Evolutionary conservation across 2,797 vertebrate genomes (phyloP).

Genomic region (Poliocrania exsul): DNA sequence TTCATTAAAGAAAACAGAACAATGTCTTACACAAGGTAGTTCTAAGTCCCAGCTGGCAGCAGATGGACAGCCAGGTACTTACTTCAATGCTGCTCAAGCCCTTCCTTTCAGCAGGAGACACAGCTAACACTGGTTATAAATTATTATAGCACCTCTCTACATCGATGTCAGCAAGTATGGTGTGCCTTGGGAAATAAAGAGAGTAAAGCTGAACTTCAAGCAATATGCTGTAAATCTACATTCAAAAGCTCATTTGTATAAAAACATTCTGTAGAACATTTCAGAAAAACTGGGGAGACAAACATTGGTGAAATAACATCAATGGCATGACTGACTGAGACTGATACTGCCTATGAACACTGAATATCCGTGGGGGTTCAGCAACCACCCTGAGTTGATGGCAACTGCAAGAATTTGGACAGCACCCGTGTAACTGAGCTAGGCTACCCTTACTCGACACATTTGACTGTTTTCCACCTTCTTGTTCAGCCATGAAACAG

Average conservation of each 20-base stretch:
- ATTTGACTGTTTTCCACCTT: not conserved
- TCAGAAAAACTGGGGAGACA: not conserved
- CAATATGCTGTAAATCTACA: slow-evolving; percentile 26
- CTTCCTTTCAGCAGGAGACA: not conserved
- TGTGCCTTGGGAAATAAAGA: not conserved
- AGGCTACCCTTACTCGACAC: not conserved
- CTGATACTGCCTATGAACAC: not conserved
- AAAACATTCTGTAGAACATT: not conserved
- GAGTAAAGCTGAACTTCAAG: not conserved
- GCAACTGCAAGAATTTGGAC: not conserved
- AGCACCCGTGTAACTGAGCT: not conserved
- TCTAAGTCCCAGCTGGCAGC: not conserved
- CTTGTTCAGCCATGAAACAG: not conserved
- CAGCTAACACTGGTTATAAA: not conserved
- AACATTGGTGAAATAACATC: not conserved
- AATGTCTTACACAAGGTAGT: not conserved
- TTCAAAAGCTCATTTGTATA: not conserved
- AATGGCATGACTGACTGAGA: not conserved
- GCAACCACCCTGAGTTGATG: not conserved
- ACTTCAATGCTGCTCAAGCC: not conserved
- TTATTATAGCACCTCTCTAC: not conserved
- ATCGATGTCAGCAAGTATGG: not conserved
- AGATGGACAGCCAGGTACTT: not conserved
- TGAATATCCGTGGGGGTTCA: not conserved
- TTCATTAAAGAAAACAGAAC: not conserved